A percentile compares a stretch with the other conserved stretches of the same genome.
These are phyloP conservation scores for Stegodyphus dumicola DNA, from an alignment of 1,140 invertebrate genomes.

Conservation along the genomic window DNA sequence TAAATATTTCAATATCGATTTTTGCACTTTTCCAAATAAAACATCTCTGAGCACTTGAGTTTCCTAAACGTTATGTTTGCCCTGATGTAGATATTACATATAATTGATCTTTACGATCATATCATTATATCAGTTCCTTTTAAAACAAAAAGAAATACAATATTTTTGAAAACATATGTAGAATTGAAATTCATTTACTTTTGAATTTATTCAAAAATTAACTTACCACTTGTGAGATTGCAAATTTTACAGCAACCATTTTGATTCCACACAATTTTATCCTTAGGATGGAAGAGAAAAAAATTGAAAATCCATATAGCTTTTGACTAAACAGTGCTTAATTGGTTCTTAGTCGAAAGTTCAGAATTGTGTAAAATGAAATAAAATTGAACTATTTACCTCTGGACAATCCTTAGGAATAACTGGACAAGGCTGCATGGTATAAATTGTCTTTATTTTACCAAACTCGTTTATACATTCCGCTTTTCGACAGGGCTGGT, in stretches of 20 bases:
- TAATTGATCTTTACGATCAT: too few relatives aligned
- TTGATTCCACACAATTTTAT: constrained; percentile 55
- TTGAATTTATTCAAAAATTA: not conserved
- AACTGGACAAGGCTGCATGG: constrained; percentile 18
- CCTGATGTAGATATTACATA: too few relatives aligned
- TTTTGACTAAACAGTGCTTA: not conserved
- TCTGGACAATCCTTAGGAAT: constrained; percentile 51
- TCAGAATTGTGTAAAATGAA: too few relatives aligned
- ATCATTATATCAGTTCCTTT: too few relatives aligned
- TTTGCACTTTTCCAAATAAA: too few relatives aligned
- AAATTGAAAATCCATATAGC: not conserved
- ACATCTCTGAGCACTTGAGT: too few relatives aligned
- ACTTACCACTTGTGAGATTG: constrained; percentile 62
- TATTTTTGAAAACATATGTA: not conserved
- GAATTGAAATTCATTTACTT: not conserved
- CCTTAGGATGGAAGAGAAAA: constrained; percentile 1
- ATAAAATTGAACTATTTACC: not conserved
- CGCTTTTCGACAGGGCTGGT: constrained; percentile 64
- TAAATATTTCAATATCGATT: too few relatives aligned
- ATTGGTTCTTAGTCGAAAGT: too few relatives aligned
- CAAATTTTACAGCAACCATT: constrained; percentile 64
- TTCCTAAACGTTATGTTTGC: too few relatives aligned
- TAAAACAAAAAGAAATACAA: too few relatives aligned
- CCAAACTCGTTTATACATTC: constrained; percentile 62
- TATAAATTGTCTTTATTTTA: constrained; percentile 42